Conservation (phyloP, 2,888 invertebrate species). For the Tolmerus cingulatus region DNA sequence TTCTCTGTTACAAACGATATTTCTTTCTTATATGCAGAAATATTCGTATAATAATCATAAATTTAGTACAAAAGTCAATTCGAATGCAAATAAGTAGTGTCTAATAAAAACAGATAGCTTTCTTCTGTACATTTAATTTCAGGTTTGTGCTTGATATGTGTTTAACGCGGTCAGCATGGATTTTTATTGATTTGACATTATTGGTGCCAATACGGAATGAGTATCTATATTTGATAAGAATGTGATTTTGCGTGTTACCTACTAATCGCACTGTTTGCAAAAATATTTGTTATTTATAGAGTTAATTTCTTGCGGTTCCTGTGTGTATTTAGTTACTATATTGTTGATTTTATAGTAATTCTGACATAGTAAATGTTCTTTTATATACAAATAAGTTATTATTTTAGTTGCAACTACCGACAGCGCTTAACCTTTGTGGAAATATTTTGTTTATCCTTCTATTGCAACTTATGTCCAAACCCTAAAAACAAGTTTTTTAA, state of each 20-base stretch:
- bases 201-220: background rate
- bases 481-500: too few species aligned
- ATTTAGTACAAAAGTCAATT: too few species aligned
- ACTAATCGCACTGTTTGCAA: background rate
- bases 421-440: background rate
- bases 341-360: background rate
- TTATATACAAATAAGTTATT: background rate
- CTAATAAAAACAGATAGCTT: background rate
- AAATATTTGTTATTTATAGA: background rate
- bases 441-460: background rate
- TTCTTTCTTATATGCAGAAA: too few species aligned
- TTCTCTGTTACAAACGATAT: too few species aligned
- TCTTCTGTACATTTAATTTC: background rate
- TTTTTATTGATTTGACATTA: background rate
- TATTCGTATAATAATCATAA: too few species aligned
- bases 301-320: background rate
- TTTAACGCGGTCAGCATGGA: background rate
- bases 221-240: background rate
- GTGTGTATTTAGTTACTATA: background rate
- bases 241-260: background rate
- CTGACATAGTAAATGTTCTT: background rate
- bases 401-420: background rate
- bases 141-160: background rate
- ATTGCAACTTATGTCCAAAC: background rate
- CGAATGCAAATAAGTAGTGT: too few species aligned